Percentiles rank a stretch among this genome's conserved stretches.
These are phyloP conservation scores for Sebastes glaucus DNA, from an alignment of 2,797 vertebrate genomes.

Conservation along the genomic window DNA sequence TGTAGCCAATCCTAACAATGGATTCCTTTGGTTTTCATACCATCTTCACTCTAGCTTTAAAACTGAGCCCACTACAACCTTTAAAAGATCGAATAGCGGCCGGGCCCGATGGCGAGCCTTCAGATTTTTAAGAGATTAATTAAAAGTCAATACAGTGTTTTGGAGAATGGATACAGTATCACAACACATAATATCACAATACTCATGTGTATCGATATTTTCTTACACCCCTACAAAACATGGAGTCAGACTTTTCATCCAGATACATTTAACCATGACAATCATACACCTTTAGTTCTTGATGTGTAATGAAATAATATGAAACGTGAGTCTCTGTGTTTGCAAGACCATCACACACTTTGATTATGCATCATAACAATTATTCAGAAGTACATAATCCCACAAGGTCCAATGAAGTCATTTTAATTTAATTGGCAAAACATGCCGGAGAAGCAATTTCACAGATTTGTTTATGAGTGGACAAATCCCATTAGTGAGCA, in stretches of 20 bases:
- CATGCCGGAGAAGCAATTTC: constrained; percentile 13
- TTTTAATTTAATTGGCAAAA: constrained; percentile 31
- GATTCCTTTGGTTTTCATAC: too few relatives aligned
- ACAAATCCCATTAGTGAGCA: constrained; percentile 45
- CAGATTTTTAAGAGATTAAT: too few relatives aligned
- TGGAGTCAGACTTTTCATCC: background rate
- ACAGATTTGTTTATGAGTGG: constrained; percentile 37
- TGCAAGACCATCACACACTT: background rate
- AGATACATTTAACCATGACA: background rate
- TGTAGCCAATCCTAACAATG: too few relatives aligned
- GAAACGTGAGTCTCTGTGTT: background rate
- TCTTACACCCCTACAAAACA: too few relatives aligned
- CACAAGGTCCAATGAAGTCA: background rate
- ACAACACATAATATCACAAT: too few relatives aligned
- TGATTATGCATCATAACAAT: background rate
- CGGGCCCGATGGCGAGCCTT: too few relatives aligned
- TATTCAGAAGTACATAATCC: background rate
- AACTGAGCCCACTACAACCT: too few relatives aligned
- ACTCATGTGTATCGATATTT: too few relatives aligned
- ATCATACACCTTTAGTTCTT: background rate
- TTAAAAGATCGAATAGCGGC: too few relatives aligned
- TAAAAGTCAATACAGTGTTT: too few relatives aligned
- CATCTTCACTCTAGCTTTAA: too few relatives aligned
- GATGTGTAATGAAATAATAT: background rate
- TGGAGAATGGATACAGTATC: too few relatives aligned